These are phyloP conservation scores for Neodiprion pinetum DNA, from an alignment of 1,140 invertebrate genomes.

Conservation along the genomic window DNA sequence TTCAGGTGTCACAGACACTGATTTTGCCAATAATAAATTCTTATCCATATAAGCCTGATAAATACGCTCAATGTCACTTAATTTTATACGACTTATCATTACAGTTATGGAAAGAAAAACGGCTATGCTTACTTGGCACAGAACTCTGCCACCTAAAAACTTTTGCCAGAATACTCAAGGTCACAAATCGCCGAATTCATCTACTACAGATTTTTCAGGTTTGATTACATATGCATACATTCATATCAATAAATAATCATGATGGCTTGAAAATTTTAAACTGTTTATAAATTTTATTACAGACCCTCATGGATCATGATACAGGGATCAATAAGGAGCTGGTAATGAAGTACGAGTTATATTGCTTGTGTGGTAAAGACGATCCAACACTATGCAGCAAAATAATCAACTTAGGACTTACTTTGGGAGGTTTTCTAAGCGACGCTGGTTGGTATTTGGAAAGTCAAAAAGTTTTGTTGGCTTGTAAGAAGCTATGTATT, in stretches of 20 bases:
- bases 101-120: conserved; percentile 71
- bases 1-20: no score
- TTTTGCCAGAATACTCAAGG: conserved; percentile 75
- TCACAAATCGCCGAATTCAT: conserved; percentile 71
- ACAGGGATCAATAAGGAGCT: conserved; percentile 64
- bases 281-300: conserved; percentile 28
- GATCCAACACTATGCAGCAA: conserved; percentile 28
- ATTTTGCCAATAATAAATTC: no score
- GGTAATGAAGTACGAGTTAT: conserved; percentile 57
- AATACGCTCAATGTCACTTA: background rate
- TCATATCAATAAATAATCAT: no score
- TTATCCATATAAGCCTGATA: no score
- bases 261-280: no score
- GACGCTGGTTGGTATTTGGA: conserved; percentile 86
- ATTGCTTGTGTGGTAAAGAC: conserved; percentile 39
- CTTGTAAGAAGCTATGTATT: conserved; percentile 69
- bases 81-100: conserved; percentile 41
- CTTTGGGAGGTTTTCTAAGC: conserved; percentile 78
- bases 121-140: conserved; percentile 66
- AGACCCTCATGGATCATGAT: conserved; percentile 71
- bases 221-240: background rate
- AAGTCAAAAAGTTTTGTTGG: conserved; percentile 73
- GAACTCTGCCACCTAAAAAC: conserved; percentile 78
- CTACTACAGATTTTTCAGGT: conserved; percentile 74
- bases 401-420: conserved; percentile 65